Evolutionary conservation across 1,140 invertebrate species (phyloP).

Genomic region (Meloidogyne hapla): DNA sequence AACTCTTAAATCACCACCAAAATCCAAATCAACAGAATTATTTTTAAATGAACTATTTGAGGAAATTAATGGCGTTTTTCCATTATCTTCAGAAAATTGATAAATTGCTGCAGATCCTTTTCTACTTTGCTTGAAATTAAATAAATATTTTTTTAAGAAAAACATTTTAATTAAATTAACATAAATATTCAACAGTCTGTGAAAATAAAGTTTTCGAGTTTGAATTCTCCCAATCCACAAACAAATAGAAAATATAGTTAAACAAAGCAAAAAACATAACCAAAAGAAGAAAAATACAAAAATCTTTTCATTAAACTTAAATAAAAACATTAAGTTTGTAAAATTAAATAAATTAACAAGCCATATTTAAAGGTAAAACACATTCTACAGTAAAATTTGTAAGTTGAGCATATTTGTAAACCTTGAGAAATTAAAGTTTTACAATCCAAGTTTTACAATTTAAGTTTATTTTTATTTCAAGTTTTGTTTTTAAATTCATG

Average conservation of each 20-base stretch:
- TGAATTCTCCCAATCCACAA: constrained; percentile 38
- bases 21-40: constrained; percentile 10
- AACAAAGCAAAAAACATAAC: constrained; percentile 52
- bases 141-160: not conserved
- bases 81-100: constrained; percentile 20
- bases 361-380: constrained; percentile 53
- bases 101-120: not conserved
- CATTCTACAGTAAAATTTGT: constrained; percentile 56
- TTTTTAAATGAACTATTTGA: not conserved
- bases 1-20: constrained; percentile 34
- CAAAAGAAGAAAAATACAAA: constrained; percentile 65
- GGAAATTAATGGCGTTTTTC: constrained; percentile 9
- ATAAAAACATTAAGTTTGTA: constrained; percentile 39
- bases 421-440: constrained; percentile 15
- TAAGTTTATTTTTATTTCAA: too few species aligned
- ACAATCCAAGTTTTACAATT: too few species aligned
- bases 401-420: constrained; percentile 36
- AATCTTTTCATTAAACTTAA: constrained; percentile 64
- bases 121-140: not conserved
- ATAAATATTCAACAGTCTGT: constrained; percentile 33
- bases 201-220: constrained; percentile 38
- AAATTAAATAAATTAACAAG: constrained; percentile 27
- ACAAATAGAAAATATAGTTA: constrained; percentile 45
- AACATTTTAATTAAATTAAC: constrained; percentile 27
- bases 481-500: too few species aligned